Percentiles rank a stretch among this genome's conserved stretches.
These are phyloP conservation scores for Peromyscus nudipes DNA, from an alignment of 2,797 vertebrate species.

Conservation along the genomic window DNA sequence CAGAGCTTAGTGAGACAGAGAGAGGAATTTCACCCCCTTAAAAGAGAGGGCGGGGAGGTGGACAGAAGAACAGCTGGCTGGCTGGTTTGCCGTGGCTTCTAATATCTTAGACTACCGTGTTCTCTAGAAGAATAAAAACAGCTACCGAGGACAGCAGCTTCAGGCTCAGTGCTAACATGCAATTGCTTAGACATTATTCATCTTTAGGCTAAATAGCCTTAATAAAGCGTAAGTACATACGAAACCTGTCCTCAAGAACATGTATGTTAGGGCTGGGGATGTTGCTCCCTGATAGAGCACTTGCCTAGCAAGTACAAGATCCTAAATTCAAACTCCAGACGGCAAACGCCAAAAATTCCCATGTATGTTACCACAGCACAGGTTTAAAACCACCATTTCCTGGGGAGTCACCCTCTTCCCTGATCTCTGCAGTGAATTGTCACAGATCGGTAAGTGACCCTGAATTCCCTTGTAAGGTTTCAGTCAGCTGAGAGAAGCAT, in stretches of 20 bases:
- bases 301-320: background rate
- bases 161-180: background rate
- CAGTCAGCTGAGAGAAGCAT: background rate
- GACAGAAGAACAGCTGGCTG: background rate
- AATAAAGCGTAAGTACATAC: background rate
- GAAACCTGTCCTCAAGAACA: background rate
- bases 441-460: background rate
- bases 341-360: background rate
- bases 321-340: background rate
- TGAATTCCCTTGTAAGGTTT: background rate
- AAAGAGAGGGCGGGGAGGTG: background rate
- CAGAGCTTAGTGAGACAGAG: background rate
- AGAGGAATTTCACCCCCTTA: background rate
- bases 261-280: background rate
- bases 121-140: background rate
- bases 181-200: background rate
- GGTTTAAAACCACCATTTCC: background rate
- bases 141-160: background rate
- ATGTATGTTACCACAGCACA: background rate
- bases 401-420: accelerated
- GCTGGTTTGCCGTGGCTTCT: background rate
- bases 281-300: background rate
- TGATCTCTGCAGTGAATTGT: background rate
- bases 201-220: too few relatives aligned
- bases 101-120: background rate